Conservation (phyloP, 2,113 vertebrate species). For the Natator depressus region DNA sequence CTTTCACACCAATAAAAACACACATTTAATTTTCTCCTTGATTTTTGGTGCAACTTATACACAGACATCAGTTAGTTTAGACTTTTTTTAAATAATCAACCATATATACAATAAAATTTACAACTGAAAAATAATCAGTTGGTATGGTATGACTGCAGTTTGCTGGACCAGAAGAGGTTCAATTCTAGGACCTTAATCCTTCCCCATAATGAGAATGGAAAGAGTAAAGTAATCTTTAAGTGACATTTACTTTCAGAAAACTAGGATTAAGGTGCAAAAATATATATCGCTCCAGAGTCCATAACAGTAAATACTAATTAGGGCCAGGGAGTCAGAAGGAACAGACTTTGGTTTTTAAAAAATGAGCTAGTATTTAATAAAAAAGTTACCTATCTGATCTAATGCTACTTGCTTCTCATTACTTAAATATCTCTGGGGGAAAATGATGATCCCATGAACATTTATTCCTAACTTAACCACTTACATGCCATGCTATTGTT, state of each 20-base stretch:
- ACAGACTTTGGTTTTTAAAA: conserved; percentile 25
- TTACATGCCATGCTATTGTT: not conserved
- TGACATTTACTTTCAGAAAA: not conserved
- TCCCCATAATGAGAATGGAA: not conserved
- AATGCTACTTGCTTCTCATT: not conserved
- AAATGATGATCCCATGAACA: not conserved
- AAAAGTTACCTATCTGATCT: conserved; percentile 13
- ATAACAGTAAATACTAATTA: conserved; percentile 4
- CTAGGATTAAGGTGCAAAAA: conserved; percentile 56
- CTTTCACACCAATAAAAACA: conserved; percentile 64
- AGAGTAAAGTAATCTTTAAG: not conserved
- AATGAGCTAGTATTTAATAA: conserved; percentile 42
- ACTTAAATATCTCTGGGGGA: conserved; percentile 9
- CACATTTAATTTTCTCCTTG: conserved; percentile 66
- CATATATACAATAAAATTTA: conserved; percentile 84
- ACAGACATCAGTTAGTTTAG: conserved; percentile 72
- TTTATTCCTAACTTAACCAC: not conserved
- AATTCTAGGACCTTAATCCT: not conserved
- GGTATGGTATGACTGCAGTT: conserved; percentile 57
- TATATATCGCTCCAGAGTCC: conserved; percentile 30
- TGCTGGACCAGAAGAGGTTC: conserved; percentile 16
- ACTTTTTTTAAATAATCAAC: conserved; percentile 80
- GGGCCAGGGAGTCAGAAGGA: not conserved
- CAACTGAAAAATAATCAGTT: conserved; percentile 71
- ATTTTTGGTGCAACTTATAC: conserved; percentile 75